Evolutionary conservation across 2,888 invertebrate species (phyloP), one percentile per base, ranked within the genome.

Genomic region (Cephus spinipes): DNA sequence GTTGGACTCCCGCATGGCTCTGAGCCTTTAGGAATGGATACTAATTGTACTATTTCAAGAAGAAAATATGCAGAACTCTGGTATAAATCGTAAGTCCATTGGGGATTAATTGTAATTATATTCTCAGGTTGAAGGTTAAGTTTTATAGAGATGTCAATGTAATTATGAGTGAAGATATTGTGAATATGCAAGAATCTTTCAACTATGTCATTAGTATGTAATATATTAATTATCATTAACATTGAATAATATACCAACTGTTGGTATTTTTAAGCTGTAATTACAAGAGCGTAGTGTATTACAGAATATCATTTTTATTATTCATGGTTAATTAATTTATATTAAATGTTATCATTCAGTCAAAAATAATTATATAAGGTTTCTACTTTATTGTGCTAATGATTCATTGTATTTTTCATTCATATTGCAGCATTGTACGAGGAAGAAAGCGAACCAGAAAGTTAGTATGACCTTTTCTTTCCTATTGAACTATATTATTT

Each of bases 381-480:
- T 9, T 23, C 2, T 55, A 23, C 23, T 23, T 55, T 55, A 23
- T 23, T 23, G 23, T 55, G 23, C 2, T 55, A 55, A 6, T 23
- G 9, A 55, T 55, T 55, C 23, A 55, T 55, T 23, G 23, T 55
- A 55, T 55, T 23, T 55, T 55, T 55, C 23, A 55, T 55, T 55
- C 6, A 23, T 82, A 84, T 93, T 93, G 12, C 93, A 97, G 98
- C 96, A 31, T 92, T 98, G 80, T 98, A 98, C 92, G 98, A 98
- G 91, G 97, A 97, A 89, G 96, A 96, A 85, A 95, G 96, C 83
- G 97, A 97, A 91, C 96, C 96, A 88, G 97, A 97, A 90, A 91
- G 94, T 94, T 90, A 93, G 93, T 93, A 84, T 80, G 23, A 55
- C 55, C 55, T 23, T 23, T 78, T 69, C 36, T 74, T 3, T 73